Base-by-base conservation (phyloP, 2,888 invertebrate genomes). In the Morinoia aosen region DNA sequence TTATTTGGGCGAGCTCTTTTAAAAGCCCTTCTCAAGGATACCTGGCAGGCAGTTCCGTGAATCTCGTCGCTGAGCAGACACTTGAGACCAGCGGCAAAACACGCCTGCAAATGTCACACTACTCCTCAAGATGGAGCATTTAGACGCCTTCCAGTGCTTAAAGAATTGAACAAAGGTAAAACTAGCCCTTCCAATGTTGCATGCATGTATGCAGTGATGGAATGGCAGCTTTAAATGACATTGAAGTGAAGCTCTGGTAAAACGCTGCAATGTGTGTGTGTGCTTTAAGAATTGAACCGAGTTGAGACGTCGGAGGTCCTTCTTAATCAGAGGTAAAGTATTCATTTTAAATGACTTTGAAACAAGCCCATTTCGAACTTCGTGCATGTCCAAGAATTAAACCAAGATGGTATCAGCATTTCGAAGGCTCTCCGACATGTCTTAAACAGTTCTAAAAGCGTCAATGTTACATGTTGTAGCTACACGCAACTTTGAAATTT, bases 1-100 rank as follows among this genome's bases (percentile, higher is more conserved):
- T 48, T 93, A 93, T 93, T 56, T 93, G 57, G n/a, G 93, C 48
- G 93, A 93, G 93, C 57, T 93, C 93, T 93, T 93, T 93, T 57
- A 56, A 48, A 93, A 33, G 25, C 33, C 12, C 93, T 93, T 93
- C 93, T 93, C 93, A 93, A 93, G 93, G 93, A 56, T 93, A 93
- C n/a, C 90, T 90, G 40, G 12, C 25, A 14, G 93, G 40, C 57
- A 93, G 57, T 93, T 93, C 57, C 93, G n/a, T 93, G 93, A 93
- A 93, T 93, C 93, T 90, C 90, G 48, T 48, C 90, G 39, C 48
- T 90, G 90, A 12, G 40, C 48, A 19, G 90, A 90, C 90, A 90
- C 90, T 90, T 48, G 40, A 90, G 48, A 90, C 90, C 48, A 40
- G 40, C 39, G 19, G 90, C 90, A 39, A 39, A 90, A 90, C 90